Evolutionary conservation across 53 echinoderm and acorn worm species (phyloP), one percentile per base, ranked within the genome.

Genomic region (Patiria pectinifera): DNA sequence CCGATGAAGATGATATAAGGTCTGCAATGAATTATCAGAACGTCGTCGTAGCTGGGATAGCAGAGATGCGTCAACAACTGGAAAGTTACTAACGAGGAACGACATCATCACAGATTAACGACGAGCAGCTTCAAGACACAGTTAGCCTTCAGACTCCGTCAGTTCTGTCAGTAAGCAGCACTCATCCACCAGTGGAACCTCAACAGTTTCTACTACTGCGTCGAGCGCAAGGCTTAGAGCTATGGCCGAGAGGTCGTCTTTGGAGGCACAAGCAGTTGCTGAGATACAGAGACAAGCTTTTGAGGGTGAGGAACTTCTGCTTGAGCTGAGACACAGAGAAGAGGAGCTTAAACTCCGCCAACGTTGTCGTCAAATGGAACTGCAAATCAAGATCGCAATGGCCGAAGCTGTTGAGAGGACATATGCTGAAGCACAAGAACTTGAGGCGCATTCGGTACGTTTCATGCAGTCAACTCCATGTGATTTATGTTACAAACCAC

Each of bases 191-290:
- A n/a, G n/a, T n/a, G n/a, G n/a, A n/a, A n/a, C n/a, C n/a, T n/a
- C n/a, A n/a, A n/a, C n/a, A n/a, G n/a, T n/a, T n/a, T n/a, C n/a
- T n/a, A n/a, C n/a, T n/a, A n/a, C 77, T 25, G 77, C 77, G n/a
- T 77, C 77, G 4, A 77, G 77, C 26, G 77, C 77, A 22, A 35
- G 77, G 26, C 77, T 77, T 77, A 77, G 26, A 77, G 77, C 26
- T 9, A 77, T 77, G 1, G 77, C 77, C 9, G 24, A 77, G 77
- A 77, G 26, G 77, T 2, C 77, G n/a, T 77, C 77, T 5, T 25
- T 91, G 48, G 82, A 81, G 72, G 83, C 83, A n/a, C 79, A 82
- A 91, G 91, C 82, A 26, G 91, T 63, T 44, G 70, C 82, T 44
- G 53, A 62, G 66, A 35, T 3, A 24, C 69, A 91, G 66, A 82